These are phyloP conservation scores for Panurus biarmicus DNA, from an alignment of 2,113 vertebrate species.

Conservation along the genomic window DNA sequence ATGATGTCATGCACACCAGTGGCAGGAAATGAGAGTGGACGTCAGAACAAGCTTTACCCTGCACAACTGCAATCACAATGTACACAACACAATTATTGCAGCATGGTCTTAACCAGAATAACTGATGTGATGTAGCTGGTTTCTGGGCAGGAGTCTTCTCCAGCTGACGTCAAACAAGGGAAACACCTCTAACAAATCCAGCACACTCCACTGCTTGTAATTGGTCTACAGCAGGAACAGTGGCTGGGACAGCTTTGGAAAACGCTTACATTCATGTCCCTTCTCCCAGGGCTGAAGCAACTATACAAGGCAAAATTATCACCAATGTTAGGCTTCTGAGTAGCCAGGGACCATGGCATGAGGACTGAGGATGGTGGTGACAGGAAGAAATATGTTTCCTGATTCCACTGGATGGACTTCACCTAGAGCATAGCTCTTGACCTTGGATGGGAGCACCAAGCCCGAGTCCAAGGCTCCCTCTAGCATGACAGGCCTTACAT, in stretches of 20 bases:
- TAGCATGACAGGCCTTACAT: background rate
- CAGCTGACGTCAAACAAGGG: background rate
- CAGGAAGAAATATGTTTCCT: background rate
- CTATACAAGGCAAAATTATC: background rate
- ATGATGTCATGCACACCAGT: background rate
- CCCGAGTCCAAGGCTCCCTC: background rate
- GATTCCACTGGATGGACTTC: background rate
- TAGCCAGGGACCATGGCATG: background rate
- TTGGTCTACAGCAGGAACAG: background rate
- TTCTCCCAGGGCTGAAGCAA: background rate
- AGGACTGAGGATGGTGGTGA: background rate
- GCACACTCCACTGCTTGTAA: background rate
- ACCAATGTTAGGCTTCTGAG: background rate
- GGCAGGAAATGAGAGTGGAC: background rate
- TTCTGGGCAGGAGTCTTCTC: background rate
- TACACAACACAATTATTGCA: background rate
- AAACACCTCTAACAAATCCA: background rate
- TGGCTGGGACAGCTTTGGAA: background rate
- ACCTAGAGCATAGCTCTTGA: background rate
- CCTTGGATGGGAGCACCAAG: background rate
- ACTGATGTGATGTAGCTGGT: background rate
- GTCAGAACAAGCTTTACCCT: background rate
- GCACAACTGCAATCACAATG: background rate
- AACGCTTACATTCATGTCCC: background rate
- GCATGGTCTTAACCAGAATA: background rate